Evolutionary conservation across 1,140 invertebrate genomes (phyloP).

Genomic region (Leguminivora glycinivorella): DNA sequence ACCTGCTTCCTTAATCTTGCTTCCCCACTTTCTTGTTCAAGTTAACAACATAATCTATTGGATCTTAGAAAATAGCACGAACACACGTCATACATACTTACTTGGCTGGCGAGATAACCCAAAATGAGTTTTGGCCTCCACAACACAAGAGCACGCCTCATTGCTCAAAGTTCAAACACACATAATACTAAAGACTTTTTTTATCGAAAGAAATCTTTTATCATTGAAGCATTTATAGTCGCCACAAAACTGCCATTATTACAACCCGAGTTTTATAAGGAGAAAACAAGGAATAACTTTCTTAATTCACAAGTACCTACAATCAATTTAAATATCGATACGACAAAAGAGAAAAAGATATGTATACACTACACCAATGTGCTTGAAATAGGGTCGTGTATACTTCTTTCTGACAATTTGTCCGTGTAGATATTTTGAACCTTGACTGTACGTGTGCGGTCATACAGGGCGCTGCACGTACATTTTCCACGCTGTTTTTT

Average conservation of each 20-base stretch:
- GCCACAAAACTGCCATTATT: not conserved
- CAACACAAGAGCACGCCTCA: too few species aligned
- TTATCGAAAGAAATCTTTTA: not conserved
- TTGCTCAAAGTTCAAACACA: too few species aligned
- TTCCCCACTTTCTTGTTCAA: not conserved
- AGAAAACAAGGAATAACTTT: constrained; percentile 13
- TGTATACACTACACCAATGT: too few species aligned
- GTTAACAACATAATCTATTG: not conserved
- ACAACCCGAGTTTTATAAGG: not conserved
- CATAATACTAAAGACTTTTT: not conserved
- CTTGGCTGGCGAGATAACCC: too few species aligned
- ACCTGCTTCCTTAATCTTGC: not conserved
- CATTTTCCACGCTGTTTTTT: not conserved
- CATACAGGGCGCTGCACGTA: constrained; percentile 1
- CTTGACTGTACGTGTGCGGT: not conserved
- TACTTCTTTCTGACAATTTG: too few species aligned
- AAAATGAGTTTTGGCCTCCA: too few species aligned
- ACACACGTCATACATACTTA: not conserved
- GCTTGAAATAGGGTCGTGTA: too few species aligned
- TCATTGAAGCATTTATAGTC: not conserved
- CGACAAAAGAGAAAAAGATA: too few species aligned
- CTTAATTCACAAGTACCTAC: constrained; percentile 1
- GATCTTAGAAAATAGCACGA: not conserved
- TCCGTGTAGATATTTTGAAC: too few species aligned
- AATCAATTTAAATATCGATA: too few species aligned